Percentiles rank a stretch among this genome's conserved stretches.
phyloP scores from a whole-genome alignment of 2,797 vertebrate species.

The Tenualosa ilisha region DNA sequence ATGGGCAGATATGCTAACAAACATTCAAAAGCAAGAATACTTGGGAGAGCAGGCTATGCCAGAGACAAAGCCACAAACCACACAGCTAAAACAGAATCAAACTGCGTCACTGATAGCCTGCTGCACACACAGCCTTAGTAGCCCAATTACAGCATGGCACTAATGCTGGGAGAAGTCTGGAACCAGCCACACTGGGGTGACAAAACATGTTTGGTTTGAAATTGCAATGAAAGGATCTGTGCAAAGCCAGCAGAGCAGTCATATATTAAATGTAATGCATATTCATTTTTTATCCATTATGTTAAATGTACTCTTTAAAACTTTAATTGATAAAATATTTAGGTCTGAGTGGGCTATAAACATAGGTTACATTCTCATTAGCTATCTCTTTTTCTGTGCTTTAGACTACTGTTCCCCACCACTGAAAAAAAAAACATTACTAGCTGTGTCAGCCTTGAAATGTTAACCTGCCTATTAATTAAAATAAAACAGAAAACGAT shows the following conservation, averaged over 20 bases:
- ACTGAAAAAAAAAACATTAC: background rate
- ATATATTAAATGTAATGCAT: background rate
- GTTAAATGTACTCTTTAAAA: background rate
- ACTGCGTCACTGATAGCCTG: background rate
- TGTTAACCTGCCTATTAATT: background rate
- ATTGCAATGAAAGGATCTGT: background rate
- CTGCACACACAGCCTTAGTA: background rate
- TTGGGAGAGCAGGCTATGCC: background rate
- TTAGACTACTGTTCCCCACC: background rate
- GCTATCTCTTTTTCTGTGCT: background rate
- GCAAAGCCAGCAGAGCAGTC: background rate
- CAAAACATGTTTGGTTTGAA: constrained; percentile 1
- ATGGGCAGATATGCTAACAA: constrained; percentile 14
- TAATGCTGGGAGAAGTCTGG: background rate
- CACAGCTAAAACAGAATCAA: constrained; percentile 16
- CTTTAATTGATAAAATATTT: background rate
- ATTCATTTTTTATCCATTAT: background rate
- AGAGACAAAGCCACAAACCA: constrained; percentile 6
- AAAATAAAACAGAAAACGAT: constrained; percentile 45
- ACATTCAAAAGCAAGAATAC: constrained; percentile 4
- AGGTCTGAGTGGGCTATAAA: background rate
- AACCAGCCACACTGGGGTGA: background rate
- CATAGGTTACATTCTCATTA: no score
- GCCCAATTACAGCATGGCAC: background rate
- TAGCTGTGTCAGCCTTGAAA: background rate